These are phyloP conservation scores for Lepidotrigona ventralis DNA, from an alignment of 1,140 invertebrate species.

Conservation along the genomic window DNA sequence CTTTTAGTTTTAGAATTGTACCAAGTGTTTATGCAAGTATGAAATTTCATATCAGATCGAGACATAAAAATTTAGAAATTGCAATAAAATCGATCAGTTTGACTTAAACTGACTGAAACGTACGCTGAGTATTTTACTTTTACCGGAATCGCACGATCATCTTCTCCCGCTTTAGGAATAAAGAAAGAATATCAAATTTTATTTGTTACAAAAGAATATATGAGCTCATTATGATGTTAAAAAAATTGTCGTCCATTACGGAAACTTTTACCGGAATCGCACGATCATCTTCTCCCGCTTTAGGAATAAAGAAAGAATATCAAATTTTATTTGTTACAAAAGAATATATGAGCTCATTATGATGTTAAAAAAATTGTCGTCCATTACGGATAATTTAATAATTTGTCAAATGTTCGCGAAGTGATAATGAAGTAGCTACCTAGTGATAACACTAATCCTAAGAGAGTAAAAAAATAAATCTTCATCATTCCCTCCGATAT, in stretches of 20 bases:
- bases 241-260: no score
- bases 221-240: no score
- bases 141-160: background rate
- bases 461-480: background rate
- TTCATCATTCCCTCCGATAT: background rate
- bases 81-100: background rate
- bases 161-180: background rate
- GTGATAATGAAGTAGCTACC: background rate
- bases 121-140: background rate
- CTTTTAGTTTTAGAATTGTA: no score
- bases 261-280: no score
- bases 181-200: background rate
- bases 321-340: background rate
- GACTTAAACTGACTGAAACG: background rate
- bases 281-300: background rate
- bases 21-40: no score
- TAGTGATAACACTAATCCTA: background rate
- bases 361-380: no score
- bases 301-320: background rate
- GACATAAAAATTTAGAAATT: background rate
- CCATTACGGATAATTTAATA: background rate
- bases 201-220: background rate
- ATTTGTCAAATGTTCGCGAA: background rate
- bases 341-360: no score
- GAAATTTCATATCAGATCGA: background rate